Conservation (phyloP, 2,888 invertebrate genomes). For the Saturnia pavonia region DNA sequence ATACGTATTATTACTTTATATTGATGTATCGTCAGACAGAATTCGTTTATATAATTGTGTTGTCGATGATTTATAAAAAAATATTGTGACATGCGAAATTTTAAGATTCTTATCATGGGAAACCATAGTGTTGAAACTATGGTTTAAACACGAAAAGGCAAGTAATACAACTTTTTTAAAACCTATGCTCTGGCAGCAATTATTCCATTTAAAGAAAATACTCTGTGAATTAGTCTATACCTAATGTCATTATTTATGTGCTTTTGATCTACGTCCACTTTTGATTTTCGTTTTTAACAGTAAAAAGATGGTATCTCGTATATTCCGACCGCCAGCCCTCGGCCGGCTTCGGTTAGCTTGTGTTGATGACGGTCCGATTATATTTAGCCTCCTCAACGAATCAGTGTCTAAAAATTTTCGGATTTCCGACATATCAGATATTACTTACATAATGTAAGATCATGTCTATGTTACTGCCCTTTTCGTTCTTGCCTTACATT, state of each 20-base stretch:
- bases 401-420: constrained; percentile 61
- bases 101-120: too few species aligned
- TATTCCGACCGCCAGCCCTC: constrained; percentile 39
- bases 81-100: too few species aligned
- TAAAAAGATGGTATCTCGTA: constrained; percentile 32
- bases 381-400: constrained; percentile 53
- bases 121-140: too few species aligned
- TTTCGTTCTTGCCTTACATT: neutral
- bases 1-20: too few species aligned
- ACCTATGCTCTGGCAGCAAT: too few species aligned
- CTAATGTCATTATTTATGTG: neutral
- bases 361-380: constrained; percentile 46
- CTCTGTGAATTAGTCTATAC: neutral
- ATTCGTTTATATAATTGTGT: too few species aligned
- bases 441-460: constrained; percentile 61
- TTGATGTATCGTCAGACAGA: too few species aligned
- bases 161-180: too few species aligned
- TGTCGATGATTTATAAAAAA: too few species aligned
- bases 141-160: too few species aligned
- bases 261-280: neutral
- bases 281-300: neutral
- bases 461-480: neutral
- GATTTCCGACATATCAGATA: constrained; percentile 40
- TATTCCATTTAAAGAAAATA: too few species aligned
- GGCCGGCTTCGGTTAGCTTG: constrained; percentile 56